Conservation (phyloP, 2,888 invertebrate genomes). For the Elegia similella region DNA sequence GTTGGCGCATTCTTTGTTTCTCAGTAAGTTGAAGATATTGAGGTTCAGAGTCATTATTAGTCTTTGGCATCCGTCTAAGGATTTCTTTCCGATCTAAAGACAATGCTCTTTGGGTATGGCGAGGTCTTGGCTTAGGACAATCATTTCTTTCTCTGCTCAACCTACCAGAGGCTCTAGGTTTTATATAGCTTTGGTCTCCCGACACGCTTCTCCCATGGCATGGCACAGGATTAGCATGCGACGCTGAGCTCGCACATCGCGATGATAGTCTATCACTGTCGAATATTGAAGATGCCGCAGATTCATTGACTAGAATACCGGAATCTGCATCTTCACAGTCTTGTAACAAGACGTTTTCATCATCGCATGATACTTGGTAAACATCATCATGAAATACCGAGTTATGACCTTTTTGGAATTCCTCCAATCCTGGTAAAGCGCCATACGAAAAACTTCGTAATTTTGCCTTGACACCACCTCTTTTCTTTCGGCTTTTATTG, state of each 20-base stretch:
- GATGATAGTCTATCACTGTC: constrained; percentile 79
- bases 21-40: constrained; percentile 73
- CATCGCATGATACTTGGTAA: constrained; percentile 72
- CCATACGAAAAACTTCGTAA: constrained; percentile 89
- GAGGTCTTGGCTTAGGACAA: constrained; percentile 53
- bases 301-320: constrained; percentile 88
- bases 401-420: constrained; percentile 83
- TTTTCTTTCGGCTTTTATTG: constrained; percentile 64
- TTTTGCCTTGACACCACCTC: constrained; percentile 73
- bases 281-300: constrained; percentile 85
- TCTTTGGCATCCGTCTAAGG: constrained; percentile 72
- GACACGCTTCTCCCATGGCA: constrained; percentile 75
- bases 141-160: constrained; percentile 66
- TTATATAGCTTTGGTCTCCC: constrained; percentile 70
- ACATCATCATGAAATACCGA: constrained; percentile 84
- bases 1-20: constrained; percentile 74
- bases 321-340: constrained; percentile 88
- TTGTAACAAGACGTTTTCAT: constrained; percentile 79
- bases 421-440: constrained; percentile 86
- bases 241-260: constrained; percentile 77
- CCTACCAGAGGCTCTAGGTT: constrained; percentile 62
- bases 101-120: constrained; percentile 75
- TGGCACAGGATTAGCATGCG: constrained; percentile 62
- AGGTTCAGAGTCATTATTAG: constrained; percentile 61
- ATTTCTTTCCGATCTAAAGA: constrained; percentile 81